phyloP scores from a whole-genome alignment of 1,140 invertebrate species.

The Limonius californicus region DNA sequence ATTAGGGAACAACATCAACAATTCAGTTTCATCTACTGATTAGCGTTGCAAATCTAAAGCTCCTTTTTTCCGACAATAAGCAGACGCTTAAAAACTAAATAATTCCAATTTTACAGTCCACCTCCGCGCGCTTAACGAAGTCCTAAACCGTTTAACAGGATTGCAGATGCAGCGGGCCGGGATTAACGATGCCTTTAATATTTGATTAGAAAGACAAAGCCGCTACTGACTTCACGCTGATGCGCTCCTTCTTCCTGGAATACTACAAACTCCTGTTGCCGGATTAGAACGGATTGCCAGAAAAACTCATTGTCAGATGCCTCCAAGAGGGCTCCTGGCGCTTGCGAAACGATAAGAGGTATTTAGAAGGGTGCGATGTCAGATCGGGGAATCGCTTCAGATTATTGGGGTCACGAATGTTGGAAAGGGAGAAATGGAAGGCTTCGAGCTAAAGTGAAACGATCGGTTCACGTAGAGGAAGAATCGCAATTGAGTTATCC shows the following conservation, averaged over 20 bases:
- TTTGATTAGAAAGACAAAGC: conserved; percentile 14
- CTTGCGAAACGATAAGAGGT: not conserved
- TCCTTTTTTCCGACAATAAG: not conserved
- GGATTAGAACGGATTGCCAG: conserved; percentile 2
- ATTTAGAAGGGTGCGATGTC: not conserved
- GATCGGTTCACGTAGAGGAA: no score
- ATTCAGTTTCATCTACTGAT: no score
- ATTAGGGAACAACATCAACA: no score
- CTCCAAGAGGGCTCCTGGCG: not conserved
- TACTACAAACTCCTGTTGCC: not conserved
- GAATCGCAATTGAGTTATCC: no score
- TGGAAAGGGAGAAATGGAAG: no score
- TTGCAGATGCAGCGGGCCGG: not conserved
- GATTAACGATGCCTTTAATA: conserved; percentile 12
- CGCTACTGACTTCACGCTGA: conserved; percentile 7
- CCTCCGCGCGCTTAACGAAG: not conserved
- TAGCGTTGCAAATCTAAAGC: not conserved
- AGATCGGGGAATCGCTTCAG: no score
- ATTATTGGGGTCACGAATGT: no score
- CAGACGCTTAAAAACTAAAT: not conserved
- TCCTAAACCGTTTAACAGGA: conserved; percentile 1
- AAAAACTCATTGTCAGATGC: conserved; percentile 5
- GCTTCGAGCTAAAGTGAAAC: no score
- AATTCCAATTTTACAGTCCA: not conserved
- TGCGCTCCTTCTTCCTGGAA: not conserved